Conservation (phyloP, 1,140 invertebrate species). For the Cheumatopsyche charites region DNA sequence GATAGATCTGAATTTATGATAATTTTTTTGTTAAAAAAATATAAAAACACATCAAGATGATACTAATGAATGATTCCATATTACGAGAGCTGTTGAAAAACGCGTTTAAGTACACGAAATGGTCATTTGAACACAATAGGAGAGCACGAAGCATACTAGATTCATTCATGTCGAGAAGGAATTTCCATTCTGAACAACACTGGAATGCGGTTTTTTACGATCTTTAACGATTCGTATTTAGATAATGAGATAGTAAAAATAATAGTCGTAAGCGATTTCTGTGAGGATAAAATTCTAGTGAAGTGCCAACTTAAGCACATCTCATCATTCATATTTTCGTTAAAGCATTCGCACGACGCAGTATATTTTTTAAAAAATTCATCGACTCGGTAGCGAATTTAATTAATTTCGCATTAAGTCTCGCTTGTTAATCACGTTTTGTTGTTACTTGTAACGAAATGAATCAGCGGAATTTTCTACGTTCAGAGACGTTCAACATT, state of each 20-base stretch:
- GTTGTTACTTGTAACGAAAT: neutral
- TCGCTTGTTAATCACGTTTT: slow-evolving; percentile 24
- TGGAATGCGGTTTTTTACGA: neutral
- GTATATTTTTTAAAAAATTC: neutral
- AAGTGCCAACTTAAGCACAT: neutral
- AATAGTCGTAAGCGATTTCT: neutral
- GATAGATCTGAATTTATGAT: too few relatives aligned
- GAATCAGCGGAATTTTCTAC: neutral
- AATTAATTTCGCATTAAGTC: slow-evolving; percentile 20
- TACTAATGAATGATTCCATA: too few relatives aligned
- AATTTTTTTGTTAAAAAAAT: too few relatives aligned
- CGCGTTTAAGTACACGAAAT: too few relatives aligned
- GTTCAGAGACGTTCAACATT: neutral
- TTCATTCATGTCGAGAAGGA: neutral
- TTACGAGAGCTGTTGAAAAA: too few relatives aligned
- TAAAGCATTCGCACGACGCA: too few relatives aligned
- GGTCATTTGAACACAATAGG: too few relatives aligned
- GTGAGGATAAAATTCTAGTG: neutral
- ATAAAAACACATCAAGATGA: too few relatives aligned
- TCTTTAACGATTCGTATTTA: too few relatives aligned
- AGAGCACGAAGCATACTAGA: neutral
- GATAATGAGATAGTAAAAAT: neutral
- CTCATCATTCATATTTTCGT: slow-evolving; percentile 20
- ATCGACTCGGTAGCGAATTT: neutral
- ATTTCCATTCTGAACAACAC: neutral